Evolutionary conservation across 1,140 invertebrate species (phyloP), one percentile per base, ranked within the genome.

Genomic region (Caenorhabditis latens): DNA sequence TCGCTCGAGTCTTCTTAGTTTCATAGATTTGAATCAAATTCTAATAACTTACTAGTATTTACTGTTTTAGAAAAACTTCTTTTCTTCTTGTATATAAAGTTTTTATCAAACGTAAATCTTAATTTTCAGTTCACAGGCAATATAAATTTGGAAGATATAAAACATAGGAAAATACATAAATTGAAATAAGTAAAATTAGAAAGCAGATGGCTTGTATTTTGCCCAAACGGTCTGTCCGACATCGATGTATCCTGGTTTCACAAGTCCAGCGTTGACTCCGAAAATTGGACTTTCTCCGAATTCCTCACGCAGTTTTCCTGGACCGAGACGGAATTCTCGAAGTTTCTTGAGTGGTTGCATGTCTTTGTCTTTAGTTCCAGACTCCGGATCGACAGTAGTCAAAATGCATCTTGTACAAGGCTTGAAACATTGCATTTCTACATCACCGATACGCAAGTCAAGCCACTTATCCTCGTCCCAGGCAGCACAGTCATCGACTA

Each of bases 401-500:
- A 92, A 79, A 42, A 91, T 87, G 61, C 91, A 92, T 83, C 91
- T 91, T 50, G 86, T 87, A 71, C 91, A 91, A 5, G 90, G 90
- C 55, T 91, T 90, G 55, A 89, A 88, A n/a, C 89, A 90, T 67
- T 90, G 85, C 40, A 91, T 87, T 46, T 86, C 75, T 0, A 71
- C 84, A 7, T 90, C 88, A 6, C 91, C 90, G 53, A 91, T 91
- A 46, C 86, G 84, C 4, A 91, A n/a, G 42, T 89, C 87, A n/a
- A 83, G 48, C 90, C 90, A 90, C 53, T 85, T 57, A 55, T 92
- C 92, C 88, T 92, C 91, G 63, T 91, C 92, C 89, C 90, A 93
- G 7, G 92, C 87, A 16, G 86, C 58, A 84, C 90, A 91, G 6
- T 88, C 90, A 42, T 90, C 88, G 7, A 93, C 91, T 16, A 93